Conservation (phyloP, 2,888 invertebrate species). For the Mythimna loreyi region DNA sequence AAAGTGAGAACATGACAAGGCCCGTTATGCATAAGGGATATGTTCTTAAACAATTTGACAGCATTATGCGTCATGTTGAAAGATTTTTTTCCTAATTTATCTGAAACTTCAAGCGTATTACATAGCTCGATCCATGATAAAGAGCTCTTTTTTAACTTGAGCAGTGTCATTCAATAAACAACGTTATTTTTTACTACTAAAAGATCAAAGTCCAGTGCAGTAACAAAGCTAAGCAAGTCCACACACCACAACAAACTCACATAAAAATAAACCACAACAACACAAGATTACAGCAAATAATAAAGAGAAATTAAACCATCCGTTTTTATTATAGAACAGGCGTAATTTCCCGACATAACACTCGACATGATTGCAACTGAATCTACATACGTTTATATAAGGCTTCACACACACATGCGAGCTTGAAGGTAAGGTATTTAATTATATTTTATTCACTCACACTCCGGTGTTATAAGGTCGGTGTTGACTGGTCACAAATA, state of each 20-base stretch:
- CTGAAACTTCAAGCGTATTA: too few relatives aligned
- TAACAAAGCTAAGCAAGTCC: background rate
- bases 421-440: constrained; percentile 42
- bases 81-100: too few relatives aligned
- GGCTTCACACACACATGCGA: constrained; percentile 18
- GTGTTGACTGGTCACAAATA: constrained; percentile 40
- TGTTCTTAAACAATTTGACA: too few relatives aligned
- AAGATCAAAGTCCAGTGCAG: constrained; percentile 4
- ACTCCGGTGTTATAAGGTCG: constrained; percentile 30
- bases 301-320: constrained; percentile 58
- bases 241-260: background rate
- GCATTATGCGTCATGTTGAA: too few relatives aligned
- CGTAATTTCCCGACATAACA: constrained; percentile 57
- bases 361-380: constrained; percentile 54
- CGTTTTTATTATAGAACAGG: constrained; percentile 56
- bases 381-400: constrained; percentile 46
- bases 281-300: constrained; percentile 42
- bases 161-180: background rate
- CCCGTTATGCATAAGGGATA: too few relatives aligned
- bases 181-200: background rate
- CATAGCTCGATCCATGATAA: too few relatives aligned
- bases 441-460: constrained; percentile 57
- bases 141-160: background rate
- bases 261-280: constrained; percentile 31
- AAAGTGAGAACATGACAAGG: too few relatives aligned